Conservation (phyloP, 2,113 vertebrate genomes). For the Podarcis muralis region DNA sequence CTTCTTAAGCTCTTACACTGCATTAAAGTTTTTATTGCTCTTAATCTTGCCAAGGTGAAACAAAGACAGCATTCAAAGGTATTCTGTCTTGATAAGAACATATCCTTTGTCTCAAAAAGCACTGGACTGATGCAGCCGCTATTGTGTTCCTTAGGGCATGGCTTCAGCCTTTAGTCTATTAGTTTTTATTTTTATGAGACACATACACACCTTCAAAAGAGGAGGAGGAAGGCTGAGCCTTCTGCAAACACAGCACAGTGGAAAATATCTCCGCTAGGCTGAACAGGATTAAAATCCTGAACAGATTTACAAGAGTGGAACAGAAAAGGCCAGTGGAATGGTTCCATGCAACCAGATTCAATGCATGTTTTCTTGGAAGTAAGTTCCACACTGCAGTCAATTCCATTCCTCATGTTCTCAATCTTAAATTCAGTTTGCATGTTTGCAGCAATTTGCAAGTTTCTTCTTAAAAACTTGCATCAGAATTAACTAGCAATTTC, state of each 20-base stretch:
- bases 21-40: not conserved
- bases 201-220: not conserved
- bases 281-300: not conserved
- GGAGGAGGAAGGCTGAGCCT: not conserved
- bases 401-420: too few species aligned
- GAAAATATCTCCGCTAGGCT: not conserved
- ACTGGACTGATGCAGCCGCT: not conserved
- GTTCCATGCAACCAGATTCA: too few species aligned
- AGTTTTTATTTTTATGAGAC: not conserved
- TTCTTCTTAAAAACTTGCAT: too few species aligned
- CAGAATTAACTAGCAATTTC: too few species aligned
- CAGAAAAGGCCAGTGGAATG: not conserved
- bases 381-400: not conserved
- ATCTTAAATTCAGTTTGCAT: too few species aligned
- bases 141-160: not conserved
- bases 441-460: too few species aligned
- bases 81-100: not conserved
- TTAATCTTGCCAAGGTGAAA: not conserved
- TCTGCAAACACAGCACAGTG: not conserved
- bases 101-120: not conserved
- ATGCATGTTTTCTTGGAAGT: not conserved
- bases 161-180: not conserved
- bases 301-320: not conserved
- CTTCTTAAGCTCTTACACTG: not conserved
- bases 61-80: not conserved